Base-by-base conservation (phyloP, 2,888 invertebrate genomes). In the Campaea margaritaria region DNA sequence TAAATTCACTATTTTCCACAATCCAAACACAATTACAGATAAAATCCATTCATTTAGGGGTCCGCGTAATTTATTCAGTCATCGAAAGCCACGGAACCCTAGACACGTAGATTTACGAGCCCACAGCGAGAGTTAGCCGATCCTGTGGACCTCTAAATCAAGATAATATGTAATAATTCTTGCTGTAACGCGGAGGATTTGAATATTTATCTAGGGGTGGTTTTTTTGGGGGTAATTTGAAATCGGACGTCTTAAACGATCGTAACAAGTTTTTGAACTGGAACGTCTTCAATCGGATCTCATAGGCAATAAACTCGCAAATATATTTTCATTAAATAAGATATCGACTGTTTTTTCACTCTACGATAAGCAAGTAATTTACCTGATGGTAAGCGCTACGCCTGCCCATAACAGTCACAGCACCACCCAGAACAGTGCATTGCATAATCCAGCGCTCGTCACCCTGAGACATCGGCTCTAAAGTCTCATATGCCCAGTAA, bases 51-150 rank as follows among this genome's bases (percentile, higher is more conserved):
- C 60, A 60, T 60, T 60, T 52, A 56, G 51, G 55, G 51, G 43
- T 46, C 60, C 58, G 48, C 31, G 47, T 54, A 58, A 64, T 57
- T 64, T 57, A 64, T 64, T 64, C 60, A 64, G 53, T 51, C 53
- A 64, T 64, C 54, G 64, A 58, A 59, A 56, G 56, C 53, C 59
- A 42, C 54, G 47, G 50, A 54, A 47, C 51, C 55, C 55, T 51
- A 47, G 55, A 60, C 53, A 16, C 45, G 49, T 27, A 16, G 47
- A 64, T 57, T 64, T 57, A 64, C 36, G 64, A 58, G 50, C 47
- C 56, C 64, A 10, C 58, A 53, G 44, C 15, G 44, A n/a, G 57
- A 57, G 56, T 56, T 53, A 53, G 49, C 59, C 41, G 39, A 39
- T 49, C 10, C 42, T 9, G 52, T 13, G 34, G 38, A 56, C 51